Evolutionary conservation across 1,140 invertebrate species (phyloP), one percentile per base, ranked within the genome.

Genomic region (Steinernema feltiae): DNA sequence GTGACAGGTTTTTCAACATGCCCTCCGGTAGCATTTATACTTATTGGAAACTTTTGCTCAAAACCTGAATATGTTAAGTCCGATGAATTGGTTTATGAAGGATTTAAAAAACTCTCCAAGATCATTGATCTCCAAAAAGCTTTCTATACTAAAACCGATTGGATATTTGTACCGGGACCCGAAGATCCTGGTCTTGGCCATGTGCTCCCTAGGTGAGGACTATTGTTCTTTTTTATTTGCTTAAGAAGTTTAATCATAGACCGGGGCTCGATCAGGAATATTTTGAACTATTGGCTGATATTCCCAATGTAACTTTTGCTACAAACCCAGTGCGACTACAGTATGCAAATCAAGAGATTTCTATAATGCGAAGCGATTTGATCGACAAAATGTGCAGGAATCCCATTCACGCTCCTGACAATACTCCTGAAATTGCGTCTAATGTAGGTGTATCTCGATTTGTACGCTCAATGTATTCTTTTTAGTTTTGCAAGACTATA

Each of bases 271-370:
- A 63, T 27, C 12, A 63, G 24, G 53, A 63, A 15, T 63, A 63
- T 27, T 63, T 63, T 63, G 53, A 63, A 27, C 53, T 63, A 3
- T 27, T 63, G 3, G 15, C 53, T 63, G 12, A 27, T 27, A 63
- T 63, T 27, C 53, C 53, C 24, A 63, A 63, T 21, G 53, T 63
- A 7, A 15, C 53, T 27, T 63, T 63, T 27, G 53, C 24, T 21
- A 63, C 53, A 27, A 63, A 63, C 24, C 53, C 53, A 63, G 53
- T 63, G 3, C 53, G 53, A n/a, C 53, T 63, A 15, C 35, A 73
- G 35, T 73, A 73, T 30, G 30, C 30, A 35, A 46, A 73, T 69
- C 35, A 29, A n/a, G 72, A 73, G 63, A 30, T 73, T 27, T 3
- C 24, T 32, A 29, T 32, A 2, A 71, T 12, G 70, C 72, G 30